Conservation (phyloP, 2,113 vertebrate species). For the Psilopogon haemacephalus region DNA sequence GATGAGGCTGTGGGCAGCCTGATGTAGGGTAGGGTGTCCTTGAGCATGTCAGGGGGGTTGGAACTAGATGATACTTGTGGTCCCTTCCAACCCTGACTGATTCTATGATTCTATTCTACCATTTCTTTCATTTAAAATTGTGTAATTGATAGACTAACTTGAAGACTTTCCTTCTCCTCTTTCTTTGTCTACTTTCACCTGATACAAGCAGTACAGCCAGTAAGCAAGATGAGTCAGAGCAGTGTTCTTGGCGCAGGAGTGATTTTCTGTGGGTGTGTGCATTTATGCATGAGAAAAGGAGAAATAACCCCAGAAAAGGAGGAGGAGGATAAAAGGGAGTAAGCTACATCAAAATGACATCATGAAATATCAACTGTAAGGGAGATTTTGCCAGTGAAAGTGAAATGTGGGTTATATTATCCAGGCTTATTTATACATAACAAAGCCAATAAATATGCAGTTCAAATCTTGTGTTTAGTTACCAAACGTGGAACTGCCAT, state of each 20-base stretch:
- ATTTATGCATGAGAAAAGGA: conserved; percentile 12
- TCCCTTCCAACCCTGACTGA: too few species aligned
- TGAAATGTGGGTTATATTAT: background rate
- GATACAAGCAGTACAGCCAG: background rate
- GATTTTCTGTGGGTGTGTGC: background rate
- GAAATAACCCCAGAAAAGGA: background rate
- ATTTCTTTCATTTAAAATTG: background rate
- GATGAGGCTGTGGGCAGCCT: too few species aligned
- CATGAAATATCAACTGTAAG: background rate
- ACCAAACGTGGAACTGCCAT: background rate
- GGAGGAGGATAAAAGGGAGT: background rate
- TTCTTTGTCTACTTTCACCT: background rate
- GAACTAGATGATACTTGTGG: too few species aligned
- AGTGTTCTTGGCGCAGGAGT: background rate
- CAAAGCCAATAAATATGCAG: background rate
- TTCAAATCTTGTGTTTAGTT: background rate
- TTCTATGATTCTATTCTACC: too few species aligned
- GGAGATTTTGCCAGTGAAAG: background rate
- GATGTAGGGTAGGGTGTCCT: too few species aligned
- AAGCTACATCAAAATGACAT: background rate
- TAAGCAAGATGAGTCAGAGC: conserved; percentile 19
- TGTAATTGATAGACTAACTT: background rate
- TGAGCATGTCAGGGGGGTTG: too few species aligned
- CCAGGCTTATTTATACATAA: background rate
- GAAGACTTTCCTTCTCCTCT: background rate